Conservation (phyloP, 2,797 vertebrate genomes). For the Alauda arvensis region DNA sequence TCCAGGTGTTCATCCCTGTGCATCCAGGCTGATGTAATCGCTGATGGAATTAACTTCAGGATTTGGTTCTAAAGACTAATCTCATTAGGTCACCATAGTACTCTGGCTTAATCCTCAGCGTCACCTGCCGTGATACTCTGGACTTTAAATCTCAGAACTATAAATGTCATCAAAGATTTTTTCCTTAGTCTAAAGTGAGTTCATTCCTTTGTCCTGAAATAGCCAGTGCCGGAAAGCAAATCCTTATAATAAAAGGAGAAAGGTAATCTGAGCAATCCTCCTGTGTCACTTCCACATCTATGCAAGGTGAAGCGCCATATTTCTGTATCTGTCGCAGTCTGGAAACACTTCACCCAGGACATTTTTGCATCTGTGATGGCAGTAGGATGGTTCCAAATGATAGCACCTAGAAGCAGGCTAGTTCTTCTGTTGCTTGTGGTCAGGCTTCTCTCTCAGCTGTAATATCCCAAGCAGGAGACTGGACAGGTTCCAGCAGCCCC, state of each 20-base stretch:
- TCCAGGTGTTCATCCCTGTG: neutral
- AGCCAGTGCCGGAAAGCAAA: neutral
- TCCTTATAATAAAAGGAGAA: neutral
- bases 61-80: slow-evolving; percentile 30
- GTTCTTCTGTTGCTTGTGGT: neutral
- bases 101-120: slow-evolving; percentile 12
- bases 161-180: slow-evolving; percentile 8
- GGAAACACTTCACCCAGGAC: neutral
- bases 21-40: neutral
- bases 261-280: neutral
- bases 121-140: neutral
- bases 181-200: neutral
- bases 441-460: slow-evolving; percentile 4
- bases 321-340: neutral
- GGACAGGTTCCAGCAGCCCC: slow-evolving; percentile 36
- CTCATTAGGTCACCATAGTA: slow-evolving; percentile 18
- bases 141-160: slow-evolving; percentile 22
- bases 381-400: neutral
- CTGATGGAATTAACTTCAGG: slow-evolving; percentile 30
- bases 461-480: neutral
- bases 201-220: neutral
- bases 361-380: neutral
- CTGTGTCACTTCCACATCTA: neutral
- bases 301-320: neutral
- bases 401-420: neutral